A percentile compares a stretch with the other conserved stretches of the same genome.
Evolutionary conservation across 2,888 invertebrate species (phyloP).

Genomic region (Agrotis clavis): DNA sequence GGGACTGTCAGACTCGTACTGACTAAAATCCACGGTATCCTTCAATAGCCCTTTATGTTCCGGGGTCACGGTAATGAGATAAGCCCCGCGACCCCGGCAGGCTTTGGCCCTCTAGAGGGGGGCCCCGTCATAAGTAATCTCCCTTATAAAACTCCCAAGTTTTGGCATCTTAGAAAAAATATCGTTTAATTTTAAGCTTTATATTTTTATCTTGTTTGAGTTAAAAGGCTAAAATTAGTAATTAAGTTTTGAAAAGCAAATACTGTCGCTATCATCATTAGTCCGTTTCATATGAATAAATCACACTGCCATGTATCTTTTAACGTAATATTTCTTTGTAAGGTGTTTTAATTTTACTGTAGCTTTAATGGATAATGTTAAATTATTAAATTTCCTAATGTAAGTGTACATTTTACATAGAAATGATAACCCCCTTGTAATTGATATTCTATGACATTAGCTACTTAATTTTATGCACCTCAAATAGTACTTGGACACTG

Average conservation of each 20-base stretch:
- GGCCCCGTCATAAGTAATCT: no score
- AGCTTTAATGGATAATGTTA: constrained; percentile 58
- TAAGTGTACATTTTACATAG: constrained; percentile 82
- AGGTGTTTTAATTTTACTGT: constrained; percentile 59
- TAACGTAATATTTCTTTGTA: constrained; percentile 58
- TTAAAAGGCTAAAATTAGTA: constrained; percentile 52
- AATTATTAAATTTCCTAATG: constrained; percentile 76
- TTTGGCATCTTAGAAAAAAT: constrained; percentile 22
- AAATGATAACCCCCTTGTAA: constrained; percentile 72
- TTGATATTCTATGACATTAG: constrained; percentile 69
- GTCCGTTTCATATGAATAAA: constrained; percentile 52
- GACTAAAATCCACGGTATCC: no score
- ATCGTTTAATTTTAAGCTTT: constrained; percentile 46
- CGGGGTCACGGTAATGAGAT: no score
- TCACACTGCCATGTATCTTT: constrained; percentile 71
- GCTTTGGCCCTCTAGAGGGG: no score
- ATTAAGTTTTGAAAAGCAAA: constrained; percentile 42
- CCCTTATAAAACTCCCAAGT: not conserved
- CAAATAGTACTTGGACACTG: constrained; percentile 70
- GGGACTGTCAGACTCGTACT: no score
- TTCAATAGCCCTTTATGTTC: no score
- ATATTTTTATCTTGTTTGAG: constrained; percentile 40
- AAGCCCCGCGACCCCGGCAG: no score
- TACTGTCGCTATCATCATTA: constrained; percentile 35
- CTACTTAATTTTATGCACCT: constrained; percentile 77